Evolutionary conservation across 2,888 invertebrate species (phyloP).

Genomic region (Lasiommata megera): DNA sequence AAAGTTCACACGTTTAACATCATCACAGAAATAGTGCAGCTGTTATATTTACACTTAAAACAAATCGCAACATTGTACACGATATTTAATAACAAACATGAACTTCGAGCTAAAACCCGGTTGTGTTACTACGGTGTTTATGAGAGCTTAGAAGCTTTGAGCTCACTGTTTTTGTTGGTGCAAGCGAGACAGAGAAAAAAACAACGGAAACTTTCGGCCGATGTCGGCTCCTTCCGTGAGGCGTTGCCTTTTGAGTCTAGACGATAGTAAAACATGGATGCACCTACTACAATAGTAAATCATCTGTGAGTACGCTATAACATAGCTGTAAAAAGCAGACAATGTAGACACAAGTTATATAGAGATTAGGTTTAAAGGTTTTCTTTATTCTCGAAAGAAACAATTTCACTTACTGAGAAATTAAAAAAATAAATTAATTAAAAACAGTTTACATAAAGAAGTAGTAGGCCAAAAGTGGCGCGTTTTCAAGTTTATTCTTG

Average conservation of each 20-base stretch:
- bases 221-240: conserved; percentile 60
- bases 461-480: no score
- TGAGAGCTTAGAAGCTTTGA: conserved; percentile 51
- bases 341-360: no score
- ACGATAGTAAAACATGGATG: conserved; percentile 38
- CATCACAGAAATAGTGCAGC: conserved; percentile 6
- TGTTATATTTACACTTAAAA: conserved; percentile 44
- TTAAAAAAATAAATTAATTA: no score
- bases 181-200: conserved; percentile 63
- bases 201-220: conserved; percentile 67
- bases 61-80: conserved; percentile 57
- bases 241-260: conserved; percentile 48
- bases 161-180: conserved; percentile 57
- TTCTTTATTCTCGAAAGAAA: no score
- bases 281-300: neutral
- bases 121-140: conserved; percentile 41
- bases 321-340: no score
- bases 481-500: no score
- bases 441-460: no score
- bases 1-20: conserved; percentile 4
- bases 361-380: no score
- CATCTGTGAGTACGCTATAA: neutral
- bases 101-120: conserved; percentile 30
- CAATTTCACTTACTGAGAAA: no score
- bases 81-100: conserved; percentile 51